phyloP scores from a whole-genome alignment of 1,140 invertebrate species.

The Grapholita molesta region DNA sequence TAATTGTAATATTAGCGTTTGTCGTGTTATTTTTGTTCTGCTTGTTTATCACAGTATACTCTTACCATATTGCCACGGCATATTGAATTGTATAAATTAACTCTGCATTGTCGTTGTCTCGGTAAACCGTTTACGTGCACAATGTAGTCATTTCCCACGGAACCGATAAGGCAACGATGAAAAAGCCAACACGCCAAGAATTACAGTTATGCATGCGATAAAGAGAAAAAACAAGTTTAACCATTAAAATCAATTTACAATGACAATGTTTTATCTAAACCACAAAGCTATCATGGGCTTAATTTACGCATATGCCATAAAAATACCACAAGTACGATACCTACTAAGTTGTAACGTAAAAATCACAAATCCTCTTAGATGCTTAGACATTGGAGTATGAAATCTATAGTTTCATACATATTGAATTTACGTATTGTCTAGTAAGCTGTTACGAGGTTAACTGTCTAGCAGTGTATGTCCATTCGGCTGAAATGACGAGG shows the following conservation, averaged over 20 bases:
- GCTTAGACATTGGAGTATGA: too few species aligned
- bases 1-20: background rate
- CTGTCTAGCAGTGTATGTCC: too few species aligned
- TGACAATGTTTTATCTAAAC: background rate
- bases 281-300: background rate
- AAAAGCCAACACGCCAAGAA: background rate
- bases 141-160: conserved; percentile 6
- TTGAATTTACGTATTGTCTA: too few species aligned
- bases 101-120: background rate
- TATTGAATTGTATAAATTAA: conserved; percentile 4
- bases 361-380: too few species aligned
- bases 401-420: too few species aligned
- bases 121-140: background rate
- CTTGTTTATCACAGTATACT: background rate
- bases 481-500: too few species aligned
- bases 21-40: background rate
- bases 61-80: conserved; percentile 7
- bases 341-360: too few species aligned
- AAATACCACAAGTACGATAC: background rate
- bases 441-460: too few species aligned
- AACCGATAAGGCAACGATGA: conserved; percentile 4
- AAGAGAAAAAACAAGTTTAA: conserved; percentile 12
- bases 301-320: background rate
- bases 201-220: conserved; percentile 13
- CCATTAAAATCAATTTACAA: background rate